Base-by-base conservation (phyloP, 2,797 vertebrate species). In the Hypotaenidia okinawae region DNA sequence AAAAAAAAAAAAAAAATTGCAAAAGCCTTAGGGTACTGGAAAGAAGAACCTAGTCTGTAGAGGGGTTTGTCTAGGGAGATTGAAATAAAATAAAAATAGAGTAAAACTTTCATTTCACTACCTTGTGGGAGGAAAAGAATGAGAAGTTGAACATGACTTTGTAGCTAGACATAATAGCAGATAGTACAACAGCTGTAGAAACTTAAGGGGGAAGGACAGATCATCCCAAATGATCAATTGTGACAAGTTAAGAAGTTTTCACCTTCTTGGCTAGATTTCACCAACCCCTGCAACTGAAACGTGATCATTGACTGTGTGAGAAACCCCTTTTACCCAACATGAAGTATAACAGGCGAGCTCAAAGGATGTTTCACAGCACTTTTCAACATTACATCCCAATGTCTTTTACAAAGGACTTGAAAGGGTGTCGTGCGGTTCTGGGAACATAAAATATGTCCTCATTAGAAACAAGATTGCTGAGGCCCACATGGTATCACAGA, bases 51-150 rank as follows among this genome's bases (percentile, higher is more conserved):
- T 12, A 84, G 7, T 37, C 67, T 78, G 16, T 35, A 47, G 3
- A 66, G 35, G 68, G 6, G 22, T 35, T 8, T 54, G 30, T 47
- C 67, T 49, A 63, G 19, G 10, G 49, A 57, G 39, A 84, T 86
- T 43, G 93, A 86, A 93, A 54, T 41, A n/a, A 41, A 35, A 39
- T 27, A 30, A 94, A 88, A 93, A 92, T 85, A 67, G 78, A 80
- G 47, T 28, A 78, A 78, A 86, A 32, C 19, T 89, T 89, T 79
- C 10, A 4, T 89, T 94, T 88, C 55, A 35, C 16, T 79, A 11
- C 35, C 39, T 92, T 59, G 41, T 24, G 28, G 41, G 21, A 91
- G 11, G 12, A 63, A 76, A 83, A 84, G 52, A 86, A 57, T 75
- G 72, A 91, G 84, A 93, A 91, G 8, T 6, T 6, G 7, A 89